phyloP scores from a whole-genome alignment of 2,888 invertebrate genomes.

The Toxonevra muliebris region DNA sequence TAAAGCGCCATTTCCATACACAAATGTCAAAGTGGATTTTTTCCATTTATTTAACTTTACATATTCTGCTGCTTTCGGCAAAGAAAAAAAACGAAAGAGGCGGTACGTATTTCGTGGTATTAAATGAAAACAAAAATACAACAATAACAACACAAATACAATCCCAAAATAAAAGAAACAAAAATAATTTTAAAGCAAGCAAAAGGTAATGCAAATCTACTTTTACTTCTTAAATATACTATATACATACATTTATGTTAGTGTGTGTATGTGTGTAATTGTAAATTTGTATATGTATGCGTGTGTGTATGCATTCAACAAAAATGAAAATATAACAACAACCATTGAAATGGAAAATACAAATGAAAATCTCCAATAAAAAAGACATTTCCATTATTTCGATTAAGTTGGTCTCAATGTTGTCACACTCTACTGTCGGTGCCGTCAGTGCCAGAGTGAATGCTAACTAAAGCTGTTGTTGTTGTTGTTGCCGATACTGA shows the following conservation, averaged over 20 bases:
- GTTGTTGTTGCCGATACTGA: constrained; percentile 3
- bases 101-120: no score
- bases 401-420: constrained; percentile 44
- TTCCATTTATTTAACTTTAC: not conserved
- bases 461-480: not conserved
- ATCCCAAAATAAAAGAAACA: no score
- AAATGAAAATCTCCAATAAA: constrained; percentile 53
- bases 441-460: not conserved
- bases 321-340: constrained; percentile 41
- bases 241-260: not conserved
- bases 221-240: not conserved
- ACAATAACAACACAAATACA: no score
- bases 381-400: constrained; percentile 56
- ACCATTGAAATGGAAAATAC: constrained; percentile 52
- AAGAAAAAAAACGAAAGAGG: no score
- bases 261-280: not conserved
- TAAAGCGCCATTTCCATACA: constrained; percentile 2
- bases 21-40: not conserved
- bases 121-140: no score
- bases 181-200: no score
- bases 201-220: no score
- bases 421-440: constrained; percentile 1
- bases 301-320: not conserved
- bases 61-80: not conserved
- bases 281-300: not conserved